phyloP scores from a whole-genome alignment of 2,888 invertebrate species.

The Nephrotoma appendiculata region DNA sequence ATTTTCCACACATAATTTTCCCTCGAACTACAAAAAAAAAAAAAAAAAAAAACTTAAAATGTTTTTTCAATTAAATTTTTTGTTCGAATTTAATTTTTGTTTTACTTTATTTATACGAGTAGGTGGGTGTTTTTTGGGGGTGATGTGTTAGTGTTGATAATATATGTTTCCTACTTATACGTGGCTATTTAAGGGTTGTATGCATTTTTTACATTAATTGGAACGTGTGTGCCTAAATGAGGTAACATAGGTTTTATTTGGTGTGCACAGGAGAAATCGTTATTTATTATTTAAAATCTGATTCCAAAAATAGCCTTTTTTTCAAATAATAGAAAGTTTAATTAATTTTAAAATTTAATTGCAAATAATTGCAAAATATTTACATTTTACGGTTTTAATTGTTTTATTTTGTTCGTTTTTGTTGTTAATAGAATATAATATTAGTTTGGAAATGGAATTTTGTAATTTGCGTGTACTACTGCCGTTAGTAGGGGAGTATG shows the following conservation, averaged over 20 bases:
- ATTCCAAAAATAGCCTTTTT: background rate
- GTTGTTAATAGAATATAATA: background rate
- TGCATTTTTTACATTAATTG: background rate
- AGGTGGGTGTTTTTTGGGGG: background rate
- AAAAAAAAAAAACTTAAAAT: background rate
- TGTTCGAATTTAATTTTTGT: background rate
- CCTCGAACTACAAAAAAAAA: background rate
- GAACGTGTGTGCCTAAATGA: background rate
- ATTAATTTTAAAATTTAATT: constrained; percentile 1
- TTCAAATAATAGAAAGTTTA: background rate
- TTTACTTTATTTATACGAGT: background rate
- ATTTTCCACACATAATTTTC: background rate
- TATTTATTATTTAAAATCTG: background rate
- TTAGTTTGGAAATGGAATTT: no score
- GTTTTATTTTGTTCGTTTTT: background rate
- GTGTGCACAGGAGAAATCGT: background rate
- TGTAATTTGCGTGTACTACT: no score
- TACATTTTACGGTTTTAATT: background rate
- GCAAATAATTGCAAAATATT: background rate
- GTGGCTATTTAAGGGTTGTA: background rate
- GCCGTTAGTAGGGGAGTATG: no score
- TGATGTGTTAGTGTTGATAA: background rate
- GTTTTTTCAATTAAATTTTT: background rate
- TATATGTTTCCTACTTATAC: background rate
- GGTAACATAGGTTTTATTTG: background rate